A percentile compares a stretch with the other conserved stretches of the same genome.
These are phyloP conservation scores for Pyrrhosoma nymphula DNA, from an alignment of 2,888 invertebrate genomes.

Conservation along the genomic window DNA sequence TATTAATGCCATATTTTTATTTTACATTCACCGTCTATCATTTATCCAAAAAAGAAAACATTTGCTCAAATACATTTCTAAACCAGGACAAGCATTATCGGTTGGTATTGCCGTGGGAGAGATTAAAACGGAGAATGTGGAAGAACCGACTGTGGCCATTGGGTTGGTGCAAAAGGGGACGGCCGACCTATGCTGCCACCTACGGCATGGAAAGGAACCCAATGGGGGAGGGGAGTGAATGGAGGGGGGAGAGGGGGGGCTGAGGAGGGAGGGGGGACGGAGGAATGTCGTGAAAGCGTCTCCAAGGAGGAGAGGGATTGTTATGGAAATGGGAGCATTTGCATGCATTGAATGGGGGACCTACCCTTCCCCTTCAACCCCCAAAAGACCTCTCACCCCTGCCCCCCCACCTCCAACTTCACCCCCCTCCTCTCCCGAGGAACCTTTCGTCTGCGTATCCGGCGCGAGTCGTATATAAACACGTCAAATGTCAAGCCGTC, in stretches of 20 bases:
- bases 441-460: not conserved
- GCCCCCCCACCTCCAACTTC: not conserved
- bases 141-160: not conserved
- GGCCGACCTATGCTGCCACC: not conserved
- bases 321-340: constrained; percentile 60
- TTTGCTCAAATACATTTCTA: not conserved
- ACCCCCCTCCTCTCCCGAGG: not conserved
- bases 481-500: constrained; percentile 16
- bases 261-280: not conserved
- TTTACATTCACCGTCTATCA: too few species aligned
- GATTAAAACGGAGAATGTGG: not conserved
- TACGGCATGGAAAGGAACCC: not conserved
- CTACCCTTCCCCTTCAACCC: not conserved
- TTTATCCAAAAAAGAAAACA: too few species aligned
- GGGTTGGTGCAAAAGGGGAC: not conserved
- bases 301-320: constrained; percentile 31
- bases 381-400: not conserved
- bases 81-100: not conserved
- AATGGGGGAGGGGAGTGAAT: constrained; percentile 12
- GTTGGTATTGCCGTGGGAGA: not conserved
- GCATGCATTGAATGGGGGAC: constrained; percentile 35
- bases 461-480: not conserved
- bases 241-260: constrained; percentile 14
- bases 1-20: too few species aligned
- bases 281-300: not conserved